phyloP scores from a whole-genome alignment of 1,140 invertebrate species.

The Melanaphis sacchari region DNA sequence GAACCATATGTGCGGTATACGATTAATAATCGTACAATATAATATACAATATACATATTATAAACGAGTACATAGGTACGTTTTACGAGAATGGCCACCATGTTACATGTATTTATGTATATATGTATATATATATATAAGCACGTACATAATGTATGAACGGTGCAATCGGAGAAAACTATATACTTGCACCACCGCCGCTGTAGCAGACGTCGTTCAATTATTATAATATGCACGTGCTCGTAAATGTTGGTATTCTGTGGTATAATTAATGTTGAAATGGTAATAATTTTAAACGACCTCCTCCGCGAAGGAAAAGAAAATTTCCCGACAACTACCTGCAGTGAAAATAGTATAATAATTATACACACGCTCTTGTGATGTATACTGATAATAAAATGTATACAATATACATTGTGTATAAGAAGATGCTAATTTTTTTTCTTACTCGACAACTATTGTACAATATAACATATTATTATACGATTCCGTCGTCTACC shows the following conservation, averaged over 20 bases:
- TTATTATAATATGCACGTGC: background rate
- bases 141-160: background rate
- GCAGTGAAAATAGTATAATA: background rate
- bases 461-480: background rate
- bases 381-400: background rate
- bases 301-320: background rate
- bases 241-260: background rate
- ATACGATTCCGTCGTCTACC: background rate
- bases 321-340: background rate
- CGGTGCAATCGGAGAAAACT: background rate
- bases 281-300: background rate
- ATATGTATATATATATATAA: background rate
- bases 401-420: background rate
- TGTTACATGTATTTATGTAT: background rate
- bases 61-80: background rate
- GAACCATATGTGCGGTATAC: background rate
- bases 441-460: constrained; percentile 7
- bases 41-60: background rate
- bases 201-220: background rate
- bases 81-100: background rate
- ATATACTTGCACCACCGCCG: background rate
- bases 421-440: background rate
- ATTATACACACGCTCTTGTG: background rate
- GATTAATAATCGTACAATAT: background rate
- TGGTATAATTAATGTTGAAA: background rate